Evolutionary conservation across 35 echinoderm and acorn worm species (phyloP).

Genomic region (Eucidaris tribuloides): DNA sequence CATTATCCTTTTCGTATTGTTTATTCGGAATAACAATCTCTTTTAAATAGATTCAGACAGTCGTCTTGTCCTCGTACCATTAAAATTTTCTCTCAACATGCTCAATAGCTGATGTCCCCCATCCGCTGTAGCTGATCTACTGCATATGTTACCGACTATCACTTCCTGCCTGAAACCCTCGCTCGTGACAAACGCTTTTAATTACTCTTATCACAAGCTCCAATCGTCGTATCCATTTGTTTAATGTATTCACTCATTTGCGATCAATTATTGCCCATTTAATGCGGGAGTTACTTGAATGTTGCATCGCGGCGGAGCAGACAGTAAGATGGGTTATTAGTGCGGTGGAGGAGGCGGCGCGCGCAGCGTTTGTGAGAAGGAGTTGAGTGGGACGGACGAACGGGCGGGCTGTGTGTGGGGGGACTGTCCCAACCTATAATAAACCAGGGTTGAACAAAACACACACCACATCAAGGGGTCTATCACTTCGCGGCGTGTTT

Average conservation of each 20-base stretch:
- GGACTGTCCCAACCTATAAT: background rate
- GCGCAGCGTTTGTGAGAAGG: background rate
- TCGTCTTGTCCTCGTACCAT: no score
- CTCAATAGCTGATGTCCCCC: no score
- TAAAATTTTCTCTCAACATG: no score
- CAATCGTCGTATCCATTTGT: conserved; percentile 38
- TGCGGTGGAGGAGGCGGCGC: background rate
- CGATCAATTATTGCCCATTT: conserved; percentile 28
- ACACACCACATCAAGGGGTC: no score
- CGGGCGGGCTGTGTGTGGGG: background rate
- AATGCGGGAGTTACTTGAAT: no score
- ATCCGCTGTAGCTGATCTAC: no score
- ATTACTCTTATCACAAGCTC: background rate
- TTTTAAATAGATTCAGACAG: no score
- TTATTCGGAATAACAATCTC: no score
- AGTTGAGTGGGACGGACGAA: background rate
- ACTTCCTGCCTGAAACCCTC: no score
- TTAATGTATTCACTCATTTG: conserved; percentile 36
- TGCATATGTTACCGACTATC: no score
- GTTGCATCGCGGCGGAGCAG: conserved; percentile 1
- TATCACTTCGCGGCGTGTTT: no score
- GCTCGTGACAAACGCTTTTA: conserved; percentile 57
- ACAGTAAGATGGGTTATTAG: background rate
- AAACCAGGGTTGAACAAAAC: background rate
- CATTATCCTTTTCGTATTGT: no score